Percentiles rank a stretch among this genome's conserved stretches.
Evolutionary conservation across 2,888 invertebrate species (phyloP).

Genomic region (Drosophila borborema): DNA sequence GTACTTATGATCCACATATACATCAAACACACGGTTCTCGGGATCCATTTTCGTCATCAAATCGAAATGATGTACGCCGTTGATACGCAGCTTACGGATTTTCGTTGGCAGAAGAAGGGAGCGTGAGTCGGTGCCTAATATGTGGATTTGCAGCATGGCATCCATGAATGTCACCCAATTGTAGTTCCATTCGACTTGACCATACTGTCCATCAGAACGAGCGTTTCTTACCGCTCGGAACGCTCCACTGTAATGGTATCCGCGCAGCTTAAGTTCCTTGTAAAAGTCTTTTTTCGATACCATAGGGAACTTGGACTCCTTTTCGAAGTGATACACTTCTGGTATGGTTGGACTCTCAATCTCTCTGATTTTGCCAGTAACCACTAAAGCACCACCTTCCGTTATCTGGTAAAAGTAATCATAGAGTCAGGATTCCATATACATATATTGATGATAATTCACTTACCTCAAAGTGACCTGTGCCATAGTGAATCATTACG

Average conservation of each 20-base stretch:
- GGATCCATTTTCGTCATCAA: slow-evolving; percentile 85
- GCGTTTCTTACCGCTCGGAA: slow-evolving; percentile 81
- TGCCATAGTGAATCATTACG: slow-evolving; percentile 88
- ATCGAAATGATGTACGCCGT: slow-evolving; percentile 88
- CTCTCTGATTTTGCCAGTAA: slow-evolving; percentile 89
- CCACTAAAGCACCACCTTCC: slow-evolving; percentile 89
- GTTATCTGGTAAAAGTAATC: slow-evolving; percentile 86
- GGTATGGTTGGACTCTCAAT: slow-evolving; percentile 68
- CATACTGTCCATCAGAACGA: slow-evolving; percentile 82
- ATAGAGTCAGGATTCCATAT: not conserved
- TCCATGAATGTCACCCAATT: slow-evolving; percentile 96
- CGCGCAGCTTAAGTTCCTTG: slow-evolving; percentile 89
- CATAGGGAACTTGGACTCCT: slow-evolving; percentile 69
- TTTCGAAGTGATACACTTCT: slow-evolving; percentile 49
- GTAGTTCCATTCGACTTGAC: slow-evolving; percentile 88
- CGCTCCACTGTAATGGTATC: slow-evolving; percentile 87
- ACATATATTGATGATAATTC: not conserved
- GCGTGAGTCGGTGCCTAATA: slow-evolving; percentile 89
- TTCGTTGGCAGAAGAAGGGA: slow-evolving; percentile 91
- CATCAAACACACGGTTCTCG: slow-evolving; percentile 80
- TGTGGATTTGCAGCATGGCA: slow-evolving; percentile 93
- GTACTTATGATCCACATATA: slow-evolving; percentile 76
- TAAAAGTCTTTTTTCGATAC: slow-evolving; percentile 89
- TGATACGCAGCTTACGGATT: slow-evolving; percentile 89
- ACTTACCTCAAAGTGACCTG: slow-evolving; percentile 87